Evolutionary conservation across 2,113 vertebrate genomes (phyloP).

Genomic region (Fregata magnificens): DNA sequence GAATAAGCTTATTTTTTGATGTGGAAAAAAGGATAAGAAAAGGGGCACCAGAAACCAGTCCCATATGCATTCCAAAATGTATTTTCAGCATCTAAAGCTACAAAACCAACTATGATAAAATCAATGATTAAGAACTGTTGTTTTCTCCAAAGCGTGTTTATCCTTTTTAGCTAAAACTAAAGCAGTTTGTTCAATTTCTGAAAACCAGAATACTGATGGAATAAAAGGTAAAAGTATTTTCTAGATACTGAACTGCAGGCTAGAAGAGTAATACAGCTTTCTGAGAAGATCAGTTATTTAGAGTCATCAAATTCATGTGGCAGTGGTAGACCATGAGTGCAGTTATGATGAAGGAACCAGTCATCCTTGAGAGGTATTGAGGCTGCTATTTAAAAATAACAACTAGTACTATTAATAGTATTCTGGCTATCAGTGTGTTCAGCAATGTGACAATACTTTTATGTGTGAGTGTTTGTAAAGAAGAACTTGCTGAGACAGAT

Average conservation of each 20-base stretch:
- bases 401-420: not conserved
- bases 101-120: not conserved
- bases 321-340: not conserved
- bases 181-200: conserved; percentile 11
- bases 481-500: not conserved
- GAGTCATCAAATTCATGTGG: not conserved
- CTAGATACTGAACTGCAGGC: not conserved
- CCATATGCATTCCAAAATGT: not conserved
- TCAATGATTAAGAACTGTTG: not conserved
- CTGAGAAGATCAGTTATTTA: not conserved
- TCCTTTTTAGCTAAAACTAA: not conserved
- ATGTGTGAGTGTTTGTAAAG: not conserved
- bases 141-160: conserved; percentile 11
- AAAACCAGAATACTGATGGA: not conserved
- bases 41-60: not conserved
- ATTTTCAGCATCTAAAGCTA: not conserved
- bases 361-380: not conserved
- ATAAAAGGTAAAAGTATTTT: not conserved
- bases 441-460: not conserved
- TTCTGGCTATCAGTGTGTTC: not conserved
- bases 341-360: not conserved
- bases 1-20: not conserved
- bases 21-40: not conserved
- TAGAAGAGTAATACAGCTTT: not conserved
- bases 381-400: not conserved